A percentile compares a stretch with the other conserved stretches of the same genome.
These are phyloP conservation scores for Griposia aprilina DNA, from an alignment of 2,888 invertebrate genomes.

Conservation along the genomic window DNA sequence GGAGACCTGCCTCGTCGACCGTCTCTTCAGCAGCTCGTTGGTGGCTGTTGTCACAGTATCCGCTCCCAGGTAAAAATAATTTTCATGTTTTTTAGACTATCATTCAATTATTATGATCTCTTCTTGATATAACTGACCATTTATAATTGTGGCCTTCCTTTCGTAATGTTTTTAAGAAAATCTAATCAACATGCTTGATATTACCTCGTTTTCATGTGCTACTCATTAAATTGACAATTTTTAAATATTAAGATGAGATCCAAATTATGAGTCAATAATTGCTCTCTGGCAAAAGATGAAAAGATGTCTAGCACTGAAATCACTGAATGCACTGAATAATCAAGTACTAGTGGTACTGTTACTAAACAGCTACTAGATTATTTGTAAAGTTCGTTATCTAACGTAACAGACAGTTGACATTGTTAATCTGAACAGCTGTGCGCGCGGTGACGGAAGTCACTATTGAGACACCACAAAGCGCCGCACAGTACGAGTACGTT, in stretches of 20 bases:
- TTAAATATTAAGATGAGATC: not conserved
- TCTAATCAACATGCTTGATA: not conserved
- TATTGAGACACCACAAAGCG: not conserved
- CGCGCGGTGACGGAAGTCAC: not conserved
- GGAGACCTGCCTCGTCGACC: constrained; percentile 97
- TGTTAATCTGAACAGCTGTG: not conserved
- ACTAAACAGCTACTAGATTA: not conserved
- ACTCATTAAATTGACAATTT: not conserved
- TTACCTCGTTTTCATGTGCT: not conserved
- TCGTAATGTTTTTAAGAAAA: not conserved
- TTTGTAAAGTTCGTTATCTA: not conserved
- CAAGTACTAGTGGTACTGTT: not conserved
- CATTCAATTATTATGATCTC: not conserved
- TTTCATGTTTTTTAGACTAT: not conserved
- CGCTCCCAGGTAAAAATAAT: constrained; percentile 94
- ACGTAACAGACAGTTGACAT: not conserved
- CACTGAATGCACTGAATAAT: not conserved
- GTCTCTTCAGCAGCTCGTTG: constrained; percentile 98
- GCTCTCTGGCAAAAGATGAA: not conserved
- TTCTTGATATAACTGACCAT: not conserved
- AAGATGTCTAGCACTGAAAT: not conserved
- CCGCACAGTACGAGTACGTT: not conserved
- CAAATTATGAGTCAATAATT: not conserved
- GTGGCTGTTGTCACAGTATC: constrained; percentile 98
- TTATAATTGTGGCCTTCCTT: not conserved